Evolutionary conservation across 2,797 vertebrate genomes (phyloP).

Genomic region (Tolypeutes matacus): DNA sequence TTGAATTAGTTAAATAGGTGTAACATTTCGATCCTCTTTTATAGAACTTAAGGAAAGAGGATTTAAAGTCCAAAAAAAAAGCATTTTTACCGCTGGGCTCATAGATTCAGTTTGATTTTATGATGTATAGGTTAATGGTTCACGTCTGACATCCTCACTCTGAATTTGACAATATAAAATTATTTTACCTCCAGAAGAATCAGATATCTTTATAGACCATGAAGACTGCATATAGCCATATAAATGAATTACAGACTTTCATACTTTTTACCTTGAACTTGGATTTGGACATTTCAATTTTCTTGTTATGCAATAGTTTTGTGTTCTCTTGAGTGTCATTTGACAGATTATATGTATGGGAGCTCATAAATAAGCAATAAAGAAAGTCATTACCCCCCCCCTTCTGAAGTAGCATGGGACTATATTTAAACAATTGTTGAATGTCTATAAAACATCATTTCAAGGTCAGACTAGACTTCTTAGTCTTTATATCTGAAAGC

Average conservation of each 20-base stretch:
- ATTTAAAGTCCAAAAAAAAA: not conserved
- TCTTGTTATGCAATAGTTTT: constrained; percentile 53
- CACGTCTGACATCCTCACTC: not conserved
- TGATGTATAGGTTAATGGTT: not conserved
- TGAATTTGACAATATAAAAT: constrained; percentile 35
- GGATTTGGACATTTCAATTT: constrained; percentile 23
- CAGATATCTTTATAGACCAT: constrained; percentile 26
- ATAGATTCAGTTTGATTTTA: not conserved
- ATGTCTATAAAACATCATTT: constrained; percentile 81
- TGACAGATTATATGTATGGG: constrained; percentile 44
- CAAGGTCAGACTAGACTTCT: constrained; percentile 77
- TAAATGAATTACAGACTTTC: not conserved
- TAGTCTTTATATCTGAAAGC: constrained; percentile 88
- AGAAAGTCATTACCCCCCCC: constrained; percentile 79
- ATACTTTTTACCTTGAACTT: not conserved
- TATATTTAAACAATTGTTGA: constrained; percentile 79
- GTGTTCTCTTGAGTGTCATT: constrained; percentile 79
- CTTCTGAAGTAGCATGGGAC: constrained; percentile 71
- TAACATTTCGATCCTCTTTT: constrained; percentile 15
- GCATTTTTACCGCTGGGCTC: not conserved
- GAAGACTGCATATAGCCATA: not conserved
- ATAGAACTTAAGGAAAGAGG: constrained; percentile 11
- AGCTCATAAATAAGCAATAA: constrained; percentile 66
- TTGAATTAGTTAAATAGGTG: not conserved
- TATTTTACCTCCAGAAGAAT: constrained; percentile 9